These are phyloP conservation scores for Galeopsomyia nigrocyanea DNA, from an alignment of 2,888 invertebrate species.

Conservation along the genomic window DNA sequence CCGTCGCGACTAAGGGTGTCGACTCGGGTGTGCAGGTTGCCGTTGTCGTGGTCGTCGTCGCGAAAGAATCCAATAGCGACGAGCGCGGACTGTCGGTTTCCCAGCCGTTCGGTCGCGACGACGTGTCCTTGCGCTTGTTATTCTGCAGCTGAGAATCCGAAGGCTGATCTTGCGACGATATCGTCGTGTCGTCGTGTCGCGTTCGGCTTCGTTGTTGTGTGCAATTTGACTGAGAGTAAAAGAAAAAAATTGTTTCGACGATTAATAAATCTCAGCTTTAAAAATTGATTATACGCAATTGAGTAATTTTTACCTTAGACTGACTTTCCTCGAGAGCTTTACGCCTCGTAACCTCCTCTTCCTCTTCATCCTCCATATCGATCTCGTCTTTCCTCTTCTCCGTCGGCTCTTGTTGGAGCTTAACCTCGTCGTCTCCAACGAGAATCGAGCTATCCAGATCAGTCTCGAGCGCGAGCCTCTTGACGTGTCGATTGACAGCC, in stretches of 20 bases:
- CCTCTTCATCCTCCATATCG: conserved; percentile 52
- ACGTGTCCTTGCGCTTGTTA: neutral
- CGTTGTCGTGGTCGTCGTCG: conserved; percentile 37
- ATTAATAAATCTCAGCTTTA: neutral
- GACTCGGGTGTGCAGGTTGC: conserved; percentile 60
- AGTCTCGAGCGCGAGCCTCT: conserved; percentile 62
- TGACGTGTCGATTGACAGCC: conserved; percentile 64
- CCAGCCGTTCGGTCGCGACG: conserved; percentile 53
- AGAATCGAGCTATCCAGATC: conserved; percentile 56
- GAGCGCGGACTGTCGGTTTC: conserved; percentile 64
- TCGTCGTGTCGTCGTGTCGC: conserved; percentile 4
- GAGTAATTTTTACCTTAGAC: no score
- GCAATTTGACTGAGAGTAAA: conserved; percentile 2
- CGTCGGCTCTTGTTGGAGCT: neutral
- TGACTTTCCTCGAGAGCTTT: no score
- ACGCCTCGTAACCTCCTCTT: conserved; percentile 39
- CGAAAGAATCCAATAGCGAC: conserved; percentile 52
- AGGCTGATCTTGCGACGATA: no score
- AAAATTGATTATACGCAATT: no score
- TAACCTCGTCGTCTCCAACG: conserved; percentile 4
- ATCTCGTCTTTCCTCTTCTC: conserved; percentile 22
- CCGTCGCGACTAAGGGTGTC: conserved; percentile 64
- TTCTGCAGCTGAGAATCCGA: neutral
- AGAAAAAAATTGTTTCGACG: neutral
- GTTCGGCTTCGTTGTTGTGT: conserved; percentile 2